Evolutionary conservation across 37 sponge, comb jelly and placozoan genomes (phyloP).

Genomic region (Petrosia ficiformis): DNA sequence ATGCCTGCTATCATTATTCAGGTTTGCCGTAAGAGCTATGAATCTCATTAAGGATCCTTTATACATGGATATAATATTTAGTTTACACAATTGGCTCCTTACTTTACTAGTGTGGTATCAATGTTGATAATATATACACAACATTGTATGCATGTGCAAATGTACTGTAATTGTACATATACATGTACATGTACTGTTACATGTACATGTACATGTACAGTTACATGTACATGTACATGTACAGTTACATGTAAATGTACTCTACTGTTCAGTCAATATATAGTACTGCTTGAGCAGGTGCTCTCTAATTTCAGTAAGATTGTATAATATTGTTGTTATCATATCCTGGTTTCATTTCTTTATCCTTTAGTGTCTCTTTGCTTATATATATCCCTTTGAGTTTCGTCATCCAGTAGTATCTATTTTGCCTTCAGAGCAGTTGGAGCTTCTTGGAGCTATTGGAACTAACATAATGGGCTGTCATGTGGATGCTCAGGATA

Average conservation of each 20-base stretch:
- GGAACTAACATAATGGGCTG: constrained; percentile 39
- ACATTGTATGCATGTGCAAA: background rate
- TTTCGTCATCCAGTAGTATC: constrained; percentile 48
- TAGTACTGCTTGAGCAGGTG: no score
- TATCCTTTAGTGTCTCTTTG: constrained; percentile 50
- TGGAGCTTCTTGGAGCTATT: constrained; percentile 51
- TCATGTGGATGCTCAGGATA: constrained; percentile 2
- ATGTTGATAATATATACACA: background rate
- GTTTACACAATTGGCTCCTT: background rate
- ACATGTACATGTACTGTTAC: no score
- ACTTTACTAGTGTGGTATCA: background rate
- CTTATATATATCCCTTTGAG: constrained; percentile 59
- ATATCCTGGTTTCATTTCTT: no score
- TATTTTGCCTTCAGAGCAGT: constrained; percentile 22
- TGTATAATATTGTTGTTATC: no score
- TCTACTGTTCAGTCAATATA: no score
- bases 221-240: no score
- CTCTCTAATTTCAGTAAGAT: no score
- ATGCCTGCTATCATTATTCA: constrained; percentile 58
- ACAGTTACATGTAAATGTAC: no score
- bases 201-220: no score
- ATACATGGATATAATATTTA: background rate
- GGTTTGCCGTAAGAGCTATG: constrained; percentile 11
- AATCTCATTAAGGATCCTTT: no score
- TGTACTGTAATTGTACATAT: no score